phyloP scores from a whole-genome alignment of 1,140 invertebrate species.

The Steinernema feltiae region DNA sequence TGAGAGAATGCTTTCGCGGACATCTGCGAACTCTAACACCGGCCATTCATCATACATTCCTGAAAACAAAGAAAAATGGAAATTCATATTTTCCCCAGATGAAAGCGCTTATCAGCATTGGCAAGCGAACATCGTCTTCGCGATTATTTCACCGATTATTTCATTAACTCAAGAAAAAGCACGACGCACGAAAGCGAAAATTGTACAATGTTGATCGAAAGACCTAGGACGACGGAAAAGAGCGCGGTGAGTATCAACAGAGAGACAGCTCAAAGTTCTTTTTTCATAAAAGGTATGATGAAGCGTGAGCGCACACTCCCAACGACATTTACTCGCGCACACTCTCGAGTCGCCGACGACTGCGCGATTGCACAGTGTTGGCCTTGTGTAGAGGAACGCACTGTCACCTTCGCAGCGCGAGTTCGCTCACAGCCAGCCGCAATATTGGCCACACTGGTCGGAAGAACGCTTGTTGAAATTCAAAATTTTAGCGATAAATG shows the following conservation, averaged over 20 bases:
- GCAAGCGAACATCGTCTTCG: too few species aligned
- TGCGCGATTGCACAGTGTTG: neutral
- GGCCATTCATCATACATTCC: constrained; percentile 42
- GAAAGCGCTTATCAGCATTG: too few species aligned
- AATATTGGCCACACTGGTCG: too few species aligned
- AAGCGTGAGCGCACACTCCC: constrained; percentile 1
- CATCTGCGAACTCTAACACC: constrained; percentile 37
- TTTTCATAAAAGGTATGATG: constrained; percentile 8
- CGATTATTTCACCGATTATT: neutral
- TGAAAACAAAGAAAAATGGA: neutral
- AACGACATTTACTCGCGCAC: neutral
- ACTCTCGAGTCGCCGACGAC: neutral
- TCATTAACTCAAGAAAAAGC: neutral
- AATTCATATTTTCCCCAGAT: too few species aligned
- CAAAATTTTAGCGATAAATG: too few species aligned
- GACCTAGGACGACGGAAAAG: neutral
- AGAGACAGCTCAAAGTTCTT: neutral
- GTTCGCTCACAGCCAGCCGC: neutral
- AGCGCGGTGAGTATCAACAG: neutral
- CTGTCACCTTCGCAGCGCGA: neutral
- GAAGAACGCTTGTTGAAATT: too few species aligned
- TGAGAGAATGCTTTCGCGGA: constrained; percentile 32
- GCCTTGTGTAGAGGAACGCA: neutral
- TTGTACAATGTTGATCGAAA: too few species aligned
- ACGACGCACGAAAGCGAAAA: too few species aligned